Evolutionary conservation across 2,797 vertebrate genomes (phyloP), one percentile per base, ranked within the genome.

Genomic region (Pseudochaenichthys georgianus): DNA sequence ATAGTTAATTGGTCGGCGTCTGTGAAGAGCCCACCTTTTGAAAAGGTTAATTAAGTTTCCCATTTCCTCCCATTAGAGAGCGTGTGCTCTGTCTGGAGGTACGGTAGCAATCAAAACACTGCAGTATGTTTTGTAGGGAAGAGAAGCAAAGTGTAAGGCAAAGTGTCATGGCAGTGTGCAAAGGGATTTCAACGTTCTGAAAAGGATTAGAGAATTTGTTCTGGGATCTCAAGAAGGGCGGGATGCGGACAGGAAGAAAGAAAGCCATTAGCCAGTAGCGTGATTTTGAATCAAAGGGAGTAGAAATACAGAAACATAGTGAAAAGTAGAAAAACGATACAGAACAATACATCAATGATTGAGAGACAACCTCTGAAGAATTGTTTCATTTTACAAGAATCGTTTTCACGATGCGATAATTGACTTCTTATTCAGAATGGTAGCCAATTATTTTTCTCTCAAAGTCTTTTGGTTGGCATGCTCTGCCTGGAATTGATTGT

Each of bases 11-110:
- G 84, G 78, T 77, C 48, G 6, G 73, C 21, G 73, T 86, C 87
- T 80, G 76, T 74, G 76, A 90, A 82, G 86, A 85, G 78, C 43
- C 70, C 79, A 82, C 78, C 87, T 84, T 85, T 80, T 55, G 48
- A 47, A 90, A 92, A 93, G 91, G 93, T 93, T 92, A 93, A 93
- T 93, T 86, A 86, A 78, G 75, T 87, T 87, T 88, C 63, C 75
- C 51, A 51, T 66, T 80, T 77, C 61, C 73, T 87, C 80, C 70
- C 63, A 73, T 90, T 82, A 78, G 79, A 58, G 55, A 66, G 42
- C 45, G 6, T 65, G 42, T 31, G 61, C 84, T 78, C 63, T 59
- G 70, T 89, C 75, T 77, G 83, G 47, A 86, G 73, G 48, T 77
- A 66, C 60, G 72, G 68, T 45, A 54, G 68, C 55, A 64, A 73